Base-by-base conservation (phyloP, 2,888 invertebrate species). In the Catocala nupta region DNA sequence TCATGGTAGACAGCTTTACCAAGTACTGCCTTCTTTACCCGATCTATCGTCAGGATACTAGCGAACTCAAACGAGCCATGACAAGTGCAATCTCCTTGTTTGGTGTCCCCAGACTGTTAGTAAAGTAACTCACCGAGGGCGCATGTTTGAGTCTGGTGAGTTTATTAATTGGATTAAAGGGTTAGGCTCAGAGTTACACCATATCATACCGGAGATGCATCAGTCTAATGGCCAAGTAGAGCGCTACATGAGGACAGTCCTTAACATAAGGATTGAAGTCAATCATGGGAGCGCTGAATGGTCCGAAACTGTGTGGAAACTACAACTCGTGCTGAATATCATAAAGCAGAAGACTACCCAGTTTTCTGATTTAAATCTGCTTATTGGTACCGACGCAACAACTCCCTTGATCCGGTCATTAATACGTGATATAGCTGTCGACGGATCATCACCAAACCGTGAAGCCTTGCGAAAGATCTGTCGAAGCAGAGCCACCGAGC, bases 141-240 rank as follows among this genome's bases (percentile, higher is more conserved):
- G 75, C 1, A 75, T 77, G 75, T 78, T 71, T 44, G 50, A 78
- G 54, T 55, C 60, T 25, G 5, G 47, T 2, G 50, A 60, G 0
- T 78, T 77, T 39, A 0, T 33, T 0, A 53, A 16, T 9, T 73
- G 65, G 64, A 25, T 68, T 0, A 54, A 10, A 9, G 62, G 63
- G 4, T 5, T 70, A 9, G 75, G 77, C 6, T 56, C 45, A 51
- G 59, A 68, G 0, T 11, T 70, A 0, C 80, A 80, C 53, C 55
- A 59, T 6, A 78, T 77, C 5, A 78, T 77, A 0, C 73, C 78
- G 0, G 76, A 70, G 33, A 78, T 80, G 77, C 73, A 73, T 13
- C 59, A 60, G 9, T 36, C 49, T 0, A 73, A 73, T n/a, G 73
- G 71, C 0, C 73, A 73, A 34, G 71, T 48, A 0, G 71, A 73